A percentile compares a stretch with the other conserved stretches of the same genome.
These are phyloP conservation scores for Tenrec ecaudatus DNA, from an alignment of 2,113 vertebrate species.

Conservation along the genomic window DNA sequence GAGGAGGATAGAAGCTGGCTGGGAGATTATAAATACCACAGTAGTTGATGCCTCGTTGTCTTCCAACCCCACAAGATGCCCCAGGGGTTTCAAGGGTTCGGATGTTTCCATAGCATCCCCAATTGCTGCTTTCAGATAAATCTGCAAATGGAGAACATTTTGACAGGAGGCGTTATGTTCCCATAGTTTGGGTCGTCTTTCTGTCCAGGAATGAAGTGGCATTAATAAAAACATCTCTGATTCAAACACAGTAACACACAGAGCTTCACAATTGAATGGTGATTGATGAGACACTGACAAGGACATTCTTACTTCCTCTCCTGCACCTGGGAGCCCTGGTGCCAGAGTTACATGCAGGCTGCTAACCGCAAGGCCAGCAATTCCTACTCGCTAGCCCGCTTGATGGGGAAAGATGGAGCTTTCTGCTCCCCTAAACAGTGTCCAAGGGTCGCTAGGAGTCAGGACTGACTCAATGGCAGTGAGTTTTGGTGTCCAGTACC, in stretches of 20 bases:
- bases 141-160: constrained; percentile 75
- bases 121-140: constrained; percentile 74
- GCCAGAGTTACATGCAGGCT: no score
- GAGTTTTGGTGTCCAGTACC: no score
- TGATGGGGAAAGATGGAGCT: background rate
- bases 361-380: no score
- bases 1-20: background rate
- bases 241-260: background rate
- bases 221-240: background rate
- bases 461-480: no score
- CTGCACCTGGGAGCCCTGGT: background rate
- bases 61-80: constrained; percentile 81
- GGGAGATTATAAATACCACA: constrained; percentile 69
- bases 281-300: background rate
- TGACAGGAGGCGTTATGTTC: background rate
- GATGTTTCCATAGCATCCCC: constrained; percentile 87
- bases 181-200: background rate
- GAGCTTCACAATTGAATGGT: background rate
- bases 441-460: no score
- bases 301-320: background rate
- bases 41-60: constrained; percentile 72
- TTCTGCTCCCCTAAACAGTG: no score
- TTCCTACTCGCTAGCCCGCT: no score
- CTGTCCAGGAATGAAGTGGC: background rate
- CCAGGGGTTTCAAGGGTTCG: constrained; percentile 82